Evolutionary conservation across 1,140 invertebrate genomes (phyloP), one percentile per base, ranked within the genome.

Genomic region (Pseudoatta argentina): DNA sequence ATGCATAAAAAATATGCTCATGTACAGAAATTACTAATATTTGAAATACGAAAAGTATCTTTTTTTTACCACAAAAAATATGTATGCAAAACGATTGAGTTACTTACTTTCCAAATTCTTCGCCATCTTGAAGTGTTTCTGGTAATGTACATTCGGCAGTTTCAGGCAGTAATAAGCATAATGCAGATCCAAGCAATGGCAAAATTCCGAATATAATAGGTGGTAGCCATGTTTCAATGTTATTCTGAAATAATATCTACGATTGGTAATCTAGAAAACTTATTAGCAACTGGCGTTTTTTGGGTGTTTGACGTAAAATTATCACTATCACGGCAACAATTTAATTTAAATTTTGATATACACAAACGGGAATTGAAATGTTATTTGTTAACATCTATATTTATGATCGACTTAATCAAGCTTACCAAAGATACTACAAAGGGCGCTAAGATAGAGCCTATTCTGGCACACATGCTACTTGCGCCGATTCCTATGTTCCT

Each of bases 91-190:
- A 14, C 57, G 14, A 14, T 44, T 63, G n/a, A 8, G 27, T 55
- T 30, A 91, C 93, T 92, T 88, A 95, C 94, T 96, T 96, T 51
- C 97, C 97, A 93, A 97, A 97, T 55, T 95, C 95, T 94, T 98
- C 97, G 55, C 97, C 97, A 89, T 98, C 97, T 92, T 97, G 97
- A 51, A 98, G 94, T 0, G 97, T 98, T 86, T 98, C 97, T 39
- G 97, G 97, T 57, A 98, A 92, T 64, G 96, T 96, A 88, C 95
- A 96, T 14, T 97, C 97, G 75, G 97, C 95, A 0, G 98, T 98
- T 96, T 98, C 97, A 0, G 97, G 97, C 66, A 98, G 94, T 27
- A 97, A 91, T 5, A 97, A 92, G 53, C 97, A 96, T n/a, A 97
- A 93, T 24, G 95, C 88, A 12, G 96, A 97, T 48, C 97, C 97